Conservation (phyloP, 2,113 vertebrate genomes). For the Butorides virescens region DNA sequence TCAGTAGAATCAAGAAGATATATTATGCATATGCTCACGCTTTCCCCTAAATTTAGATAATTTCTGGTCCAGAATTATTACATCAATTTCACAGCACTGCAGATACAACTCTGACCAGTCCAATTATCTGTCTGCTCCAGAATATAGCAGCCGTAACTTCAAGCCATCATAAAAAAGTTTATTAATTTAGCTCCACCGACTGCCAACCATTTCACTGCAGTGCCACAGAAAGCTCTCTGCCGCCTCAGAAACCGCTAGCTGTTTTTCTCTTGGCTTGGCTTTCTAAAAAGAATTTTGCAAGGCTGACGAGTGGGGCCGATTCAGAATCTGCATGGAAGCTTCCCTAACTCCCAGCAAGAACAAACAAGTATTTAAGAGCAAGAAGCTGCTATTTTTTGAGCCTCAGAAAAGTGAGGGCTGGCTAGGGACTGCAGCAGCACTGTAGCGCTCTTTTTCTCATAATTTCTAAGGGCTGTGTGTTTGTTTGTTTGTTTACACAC, state of each 20-base stretch:
- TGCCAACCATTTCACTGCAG: conserved; percentile 7
- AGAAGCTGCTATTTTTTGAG: not conserved
- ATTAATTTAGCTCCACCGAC: conserved; percentile 40
- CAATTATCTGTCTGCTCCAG: conserved; percentile 29
- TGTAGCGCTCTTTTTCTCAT: not conserved
- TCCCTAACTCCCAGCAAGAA: not conserved
- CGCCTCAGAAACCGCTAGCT: not conserved
- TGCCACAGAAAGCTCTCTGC: not conserved
- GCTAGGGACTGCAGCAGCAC: not conserved
- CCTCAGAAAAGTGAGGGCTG: not conserved
- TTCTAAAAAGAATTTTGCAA: not conserved
- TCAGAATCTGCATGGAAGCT: not conserved
- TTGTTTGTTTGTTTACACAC: not conserved
- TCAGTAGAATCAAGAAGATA: not conserved
- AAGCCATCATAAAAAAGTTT: conserved; percentile 28
- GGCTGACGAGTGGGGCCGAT: not conserved
- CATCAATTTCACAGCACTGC: conserved; percentile 1
- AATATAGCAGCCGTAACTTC: not conserved
- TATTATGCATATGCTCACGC: not conserved
- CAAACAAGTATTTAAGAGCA: not conserved
- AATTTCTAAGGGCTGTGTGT: not conserved
- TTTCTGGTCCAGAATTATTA: conserved; percentile 31
- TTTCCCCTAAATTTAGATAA: conserved; percentile 22
- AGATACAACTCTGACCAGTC: not conserved
- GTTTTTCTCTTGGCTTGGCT: not conserved